Evolutionary conservation across 2,797 vertebrate genomes (phyloP).

Genomic region (Chiroxiphia lanceolata): DNA sequence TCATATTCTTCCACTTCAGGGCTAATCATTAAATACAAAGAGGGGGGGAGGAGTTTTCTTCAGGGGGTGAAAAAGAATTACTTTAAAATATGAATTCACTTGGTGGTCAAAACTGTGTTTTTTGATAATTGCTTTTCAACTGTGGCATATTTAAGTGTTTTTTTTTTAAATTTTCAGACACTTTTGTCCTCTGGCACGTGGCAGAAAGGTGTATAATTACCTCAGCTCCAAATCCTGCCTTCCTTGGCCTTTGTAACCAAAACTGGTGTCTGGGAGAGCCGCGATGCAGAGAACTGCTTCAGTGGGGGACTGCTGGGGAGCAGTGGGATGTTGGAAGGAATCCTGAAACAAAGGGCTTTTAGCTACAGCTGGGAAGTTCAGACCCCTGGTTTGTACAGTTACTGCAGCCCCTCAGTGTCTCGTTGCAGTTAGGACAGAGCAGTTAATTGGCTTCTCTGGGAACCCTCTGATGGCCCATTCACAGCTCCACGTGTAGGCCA

Average conservation of each 20-base stretch:
- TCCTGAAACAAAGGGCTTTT: background rate
- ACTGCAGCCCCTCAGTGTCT: accelerated
- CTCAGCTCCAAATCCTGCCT: background rate
- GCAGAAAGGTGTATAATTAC: background rate
- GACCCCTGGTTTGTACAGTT: accelerated
- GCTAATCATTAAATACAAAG: background rate
- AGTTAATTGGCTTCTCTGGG: background rate
- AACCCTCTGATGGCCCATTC: accelerated
- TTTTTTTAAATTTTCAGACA: background rate
- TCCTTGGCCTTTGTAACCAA: accelerated
- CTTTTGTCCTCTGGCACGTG: background rate
- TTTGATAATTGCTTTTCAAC: background rate
- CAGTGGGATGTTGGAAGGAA: background rate
- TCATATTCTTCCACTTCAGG: background rate
- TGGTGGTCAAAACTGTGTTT: background rate
- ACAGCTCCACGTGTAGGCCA: accelerated
- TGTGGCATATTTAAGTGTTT: background rate
- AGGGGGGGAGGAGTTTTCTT: background rate
- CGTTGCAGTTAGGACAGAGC: accelerated
- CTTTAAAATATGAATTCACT: background rate
- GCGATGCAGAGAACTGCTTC: background rate
- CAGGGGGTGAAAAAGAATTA: background rate
- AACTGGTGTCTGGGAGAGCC: accelerated
- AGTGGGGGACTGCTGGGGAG: background rate
- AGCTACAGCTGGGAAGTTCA: background rate